Evolutionary conservation across 2,113 vertebrate genomes (phyloP).

Genomic region (Notarius quadriscutis): DNA sequence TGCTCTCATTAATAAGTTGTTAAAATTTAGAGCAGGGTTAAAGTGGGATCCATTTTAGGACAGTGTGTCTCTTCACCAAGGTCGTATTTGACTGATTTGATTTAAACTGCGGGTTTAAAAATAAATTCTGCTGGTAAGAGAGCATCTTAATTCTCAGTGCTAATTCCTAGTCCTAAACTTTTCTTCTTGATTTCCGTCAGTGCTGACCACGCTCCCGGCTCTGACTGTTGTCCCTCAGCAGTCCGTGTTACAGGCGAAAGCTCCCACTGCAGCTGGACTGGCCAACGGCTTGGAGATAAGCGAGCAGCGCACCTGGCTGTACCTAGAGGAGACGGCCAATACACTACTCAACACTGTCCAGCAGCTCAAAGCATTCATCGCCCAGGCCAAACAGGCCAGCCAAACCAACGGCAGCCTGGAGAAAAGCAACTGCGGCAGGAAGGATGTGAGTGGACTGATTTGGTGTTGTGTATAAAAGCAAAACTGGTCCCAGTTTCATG

Average conservation of each 20-base stretch:
- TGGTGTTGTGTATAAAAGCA: not conserved
- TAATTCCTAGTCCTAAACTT: not conserved
- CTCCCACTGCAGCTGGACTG: conserved; percentile 54
- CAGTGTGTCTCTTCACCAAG: conserved; percentile 1
- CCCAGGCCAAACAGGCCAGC: conserved; percentile 87
- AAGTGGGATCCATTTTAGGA: not conserved
- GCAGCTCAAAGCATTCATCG: conserved; percentile 89
- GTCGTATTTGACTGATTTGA: not conserved
- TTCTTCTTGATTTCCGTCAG: conserved; percentile 57
- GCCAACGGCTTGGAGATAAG: conserved; percentile 79
- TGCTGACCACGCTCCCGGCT: conserved; percentile 86
- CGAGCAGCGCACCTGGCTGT: conserved; percentile 85
- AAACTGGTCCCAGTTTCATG: not conserved
- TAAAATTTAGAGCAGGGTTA: conserved; percentile 26
- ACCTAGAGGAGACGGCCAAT: conserved; percentile 91
- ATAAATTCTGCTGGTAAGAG: not conserved
- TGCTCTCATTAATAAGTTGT: not conserved
- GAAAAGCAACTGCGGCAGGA: conserved; percentile 76
- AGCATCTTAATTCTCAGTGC: not conserved
- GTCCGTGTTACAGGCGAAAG: conserved; percentile 76
- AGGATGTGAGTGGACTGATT: conserved; percentile 77
- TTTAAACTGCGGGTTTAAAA: not conserved
- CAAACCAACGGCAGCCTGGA: conserved; percentile 69
- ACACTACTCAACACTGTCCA: conserved; percentile 86
- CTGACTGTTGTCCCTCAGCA: conserved; percentile 81